Percentiles rank a stretch among this genome's conserved stretches.
Evolutionary conservation across 2,113 vertebrate species (phyloP).

Genomic region (Gambusia affinis): DNA sequence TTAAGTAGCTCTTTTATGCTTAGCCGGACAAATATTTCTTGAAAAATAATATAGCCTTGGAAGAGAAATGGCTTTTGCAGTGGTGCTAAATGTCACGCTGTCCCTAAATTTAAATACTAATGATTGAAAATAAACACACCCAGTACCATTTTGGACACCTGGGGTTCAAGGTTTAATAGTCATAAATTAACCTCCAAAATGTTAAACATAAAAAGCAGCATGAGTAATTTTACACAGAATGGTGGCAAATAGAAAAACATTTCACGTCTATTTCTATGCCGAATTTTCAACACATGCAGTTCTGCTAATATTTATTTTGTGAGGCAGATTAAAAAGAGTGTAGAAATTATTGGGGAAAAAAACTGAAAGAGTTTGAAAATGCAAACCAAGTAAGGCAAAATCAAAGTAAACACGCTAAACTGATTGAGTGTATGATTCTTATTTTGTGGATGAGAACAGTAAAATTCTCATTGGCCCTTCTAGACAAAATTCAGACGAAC

Average conservation of each 20-base stretch:
- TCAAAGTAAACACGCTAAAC: too few relatives aligned
- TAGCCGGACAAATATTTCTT: slow-evolving; percentile 1
- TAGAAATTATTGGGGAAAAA: not conserved
- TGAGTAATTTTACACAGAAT: slow-evolving; percentile 30
- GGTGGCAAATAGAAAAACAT: slow-evolving; percentile 31
- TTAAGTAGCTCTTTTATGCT: not conserved
- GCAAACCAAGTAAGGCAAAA: not conserved
- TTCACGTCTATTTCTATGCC: not conserved
- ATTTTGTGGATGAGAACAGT: too few relatives aligned
- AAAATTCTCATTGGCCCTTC: too few relatives aligned
- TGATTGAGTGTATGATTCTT: too few relatives aligned
- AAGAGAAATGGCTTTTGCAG: slow-evolving; percentile 14
- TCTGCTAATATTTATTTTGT: not conserved
- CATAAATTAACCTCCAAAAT: slow-evolving; percentile 28
- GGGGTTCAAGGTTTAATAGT: slow-evolving; percentile 9
- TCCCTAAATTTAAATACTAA: not conserved
- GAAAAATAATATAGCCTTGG: slow-evolving; percentile 11
- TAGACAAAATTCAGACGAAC: too few relatives aligned
- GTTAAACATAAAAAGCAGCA: slow-evolving; percentile 27
- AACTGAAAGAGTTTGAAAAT: not conserved
- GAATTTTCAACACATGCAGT: slow-evolving; percentile 1
- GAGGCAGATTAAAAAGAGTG: not conserved
- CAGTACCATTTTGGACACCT: slow-evolving; percentile 1
- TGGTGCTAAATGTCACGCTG: slow-evolving; percentile 35
- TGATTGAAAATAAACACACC: not conserved